These are phyloP conservation scores for Pseudoatta argentina DNA, from an alignment of 1,140 invertebrate species.

Conservation along the genomic window DNA sequence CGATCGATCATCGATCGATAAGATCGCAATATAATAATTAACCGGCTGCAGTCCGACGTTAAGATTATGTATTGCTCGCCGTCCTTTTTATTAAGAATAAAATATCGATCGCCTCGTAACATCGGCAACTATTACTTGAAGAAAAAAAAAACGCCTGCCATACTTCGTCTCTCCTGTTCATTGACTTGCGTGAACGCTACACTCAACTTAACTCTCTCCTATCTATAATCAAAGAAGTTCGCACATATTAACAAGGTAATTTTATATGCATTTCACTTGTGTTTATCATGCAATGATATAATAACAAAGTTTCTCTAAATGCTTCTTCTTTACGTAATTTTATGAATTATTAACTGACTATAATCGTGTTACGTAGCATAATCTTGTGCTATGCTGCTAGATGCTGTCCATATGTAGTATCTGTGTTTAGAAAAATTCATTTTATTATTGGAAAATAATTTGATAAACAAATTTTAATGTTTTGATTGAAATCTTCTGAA, in stretches of 20 bases:
- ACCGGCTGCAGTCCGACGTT: conserved; percentile 40
- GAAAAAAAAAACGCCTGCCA: conserved; percentile 48
- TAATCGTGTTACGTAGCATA: neutral
- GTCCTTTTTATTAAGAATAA: conserved; percentile 58
- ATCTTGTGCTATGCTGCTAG: neutral
- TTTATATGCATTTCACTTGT: conserved; percentile 26
- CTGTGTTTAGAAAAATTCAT: neutral
- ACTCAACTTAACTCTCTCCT: conserved; percentile 33
- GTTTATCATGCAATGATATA: conserved; percentile 32
- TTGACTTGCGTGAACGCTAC: neutral
- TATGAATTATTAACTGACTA: neutral
- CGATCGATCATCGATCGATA: conserved; percentile 56
- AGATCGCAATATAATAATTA: conserved; percentile 39
- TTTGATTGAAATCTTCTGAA: neutral
- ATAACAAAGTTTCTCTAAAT: conserved; percentile 12
- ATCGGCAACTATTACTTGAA: conserved; percentile 51
- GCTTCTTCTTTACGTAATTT: conserved; percentile 16
- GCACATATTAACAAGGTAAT: conserved; percentile 12
- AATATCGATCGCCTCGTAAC: conserved; percentile 44
- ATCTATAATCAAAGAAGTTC: conserved; percentile 13
- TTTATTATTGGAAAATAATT: conserved; percentile 14
- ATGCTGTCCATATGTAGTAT: neutral
- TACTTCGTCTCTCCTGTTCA: conserved; percentile 47
- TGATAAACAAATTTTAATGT: neutral
- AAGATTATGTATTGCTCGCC: conserved; percentile 59